These are phyloP conservation scores for Watsonalla cultraria DNA, from an alignment of 2,888 invertebrate genomes.

Conservation along the genomic window DNA sequence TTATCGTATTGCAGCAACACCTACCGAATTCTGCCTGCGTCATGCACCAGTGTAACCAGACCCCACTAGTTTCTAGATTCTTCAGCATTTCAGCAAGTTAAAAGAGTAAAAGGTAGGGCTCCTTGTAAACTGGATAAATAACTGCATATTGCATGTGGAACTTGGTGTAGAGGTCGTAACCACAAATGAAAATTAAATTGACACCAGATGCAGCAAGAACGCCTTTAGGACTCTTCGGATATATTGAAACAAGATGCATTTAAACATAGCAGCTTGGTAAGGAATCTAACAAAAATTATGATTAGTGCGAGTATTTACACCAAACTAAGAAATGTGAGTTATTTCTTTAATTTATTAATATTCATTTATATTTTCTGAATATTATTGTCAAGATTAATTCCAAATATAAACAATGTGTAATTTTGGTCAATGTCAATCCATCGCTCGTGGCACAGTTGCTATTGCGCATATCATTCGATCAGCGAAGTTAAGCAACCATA, in stretches of 20 bases:
- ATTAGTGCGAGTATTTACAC: too few relatives aligned
- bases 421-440: too few relatives aligned
- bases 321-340: too few relatives aligned
- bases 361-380: too few relatives aligned
- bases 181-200: slow-evolving; percentile 38
- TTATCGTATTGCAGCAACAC: slow-evolving; percentile 1
- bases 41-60: slow-evolving; percentile 11
- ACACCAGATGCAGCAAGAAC: slow-evolving; percentile 14
- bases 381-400: too few relatives aligned
- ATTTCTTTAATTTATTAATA: too few relatives aligned
- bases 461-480: too few relatives aligned
- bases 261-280: background rate
- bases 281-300: too few relatives aligned
- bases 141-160: slow-evolving; percentile 20
- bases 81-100: background rate
- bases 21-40: slow-evolving; percentile 15
- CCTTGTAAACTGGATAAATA: slow-evolving; percentile 11
- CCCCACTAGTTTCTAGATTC: slow-evolving; percentile 2
- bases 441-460: too few relatives aligned
- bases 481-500: too few relatives aligned
- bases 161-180: slow-evolving; percentile 24
- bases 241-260: background rate
- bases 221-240: background rate
- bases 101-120: background rate
- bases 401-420: too few relatives aligned